Conservation (phyloP, 2,113 vertebrate genomes). For the Ahaetulla prasina region DNA sequence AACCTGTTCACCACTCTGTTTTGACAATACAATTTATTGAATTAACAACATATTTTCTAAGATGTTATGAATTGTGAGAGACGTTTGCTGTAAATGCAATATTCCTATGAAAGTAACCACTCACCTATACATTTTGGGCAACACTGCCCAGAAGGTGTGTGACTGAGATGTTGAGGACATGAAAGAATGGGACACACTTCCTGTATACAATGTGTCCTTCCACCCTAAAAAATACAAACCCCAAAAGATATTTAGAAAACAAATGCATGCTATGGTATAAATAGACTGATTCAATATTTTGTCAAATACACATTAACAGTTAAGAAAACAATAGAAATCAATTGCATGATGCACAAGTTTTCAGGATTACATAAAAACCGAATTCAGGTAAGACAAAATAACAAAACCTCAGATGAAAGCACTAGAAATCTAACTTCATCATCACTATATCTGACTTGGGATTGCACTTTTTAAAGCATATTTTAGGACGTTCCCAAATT, state of each 20-base stretch:
- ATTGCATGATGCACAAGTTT: neutral
- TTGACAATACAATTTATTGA: neutral
- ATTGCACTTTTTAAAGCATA: neutral
- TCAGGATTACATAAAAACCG: neutral
- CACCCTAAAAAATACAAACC: slow-evolving; percentile 75
- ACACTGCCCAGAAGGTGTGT: slow-evolving; percentile 84
- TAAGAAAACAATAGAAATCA: neutral
- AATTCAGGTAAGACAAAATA: neutral
- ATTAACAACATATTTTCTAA: neutral
- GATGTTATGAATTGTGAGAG: slow-evolving; percentile 6
- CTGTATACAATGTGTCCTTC: slow-evolving; percentile 84
- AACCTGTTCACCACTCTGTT: neutral
- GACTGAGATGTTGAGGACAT: slow-evolving; percentile 91
- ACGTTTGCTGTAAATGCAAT: neutral
- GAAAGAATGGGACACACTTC: slow-evolving; percentile 95
- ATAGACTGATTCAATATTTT: neutral
- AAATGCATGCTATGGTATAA: neutral
- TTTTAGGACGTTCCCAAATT: neutral
- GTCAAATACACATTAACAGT: neutral
- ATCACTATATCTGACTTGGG: neutral
- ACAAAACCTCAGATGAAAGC: neutral
- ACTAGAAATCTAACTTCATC: neutral
- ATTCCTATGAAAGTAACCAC: slow-evolving; percentile 31
- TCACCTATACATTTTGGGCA: slow-evolving; percentile 92
- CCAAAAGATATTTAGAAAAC: slow-evolving; percentile 40